phyloP scores from a whole-genome alignment of 1,140 invertebrate species.

The Tetramorium alpestre region DNA sequence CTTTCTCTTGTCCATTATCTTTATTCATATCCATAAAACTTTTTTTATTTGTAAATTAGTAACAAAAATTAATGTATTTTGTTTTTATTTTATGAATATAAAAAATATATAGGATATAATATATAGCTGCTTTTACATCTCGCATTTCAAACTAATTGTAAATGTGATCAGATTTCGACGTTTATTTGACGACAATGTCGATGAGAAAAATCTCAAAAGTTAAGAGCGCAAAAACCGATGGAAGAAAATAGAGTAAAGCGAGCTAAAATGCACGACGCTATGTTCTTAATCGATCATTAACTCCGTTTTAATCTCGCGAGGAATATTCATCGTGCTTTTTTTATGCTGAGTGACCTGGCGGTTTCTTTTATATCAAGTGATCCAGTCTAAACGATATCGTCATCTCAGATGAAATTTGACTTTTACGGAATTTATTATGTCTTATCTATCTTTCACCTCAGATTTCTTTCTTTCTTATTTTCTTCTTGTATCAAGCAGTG shows the following conservation, averaged over 20 bases:
- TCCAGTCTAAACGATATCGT: neutral
- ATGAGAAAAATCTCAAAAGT: neutral
- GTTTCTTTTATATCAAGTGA: neutral
- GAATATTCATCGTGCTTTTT: neutral
- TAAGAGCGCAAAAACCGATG: neutral
- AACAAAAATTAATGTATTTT: neutral
- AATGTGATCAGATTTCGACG: neutral
- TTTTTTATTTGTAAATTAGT: neutral
- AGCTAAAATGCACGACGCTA: neutral
- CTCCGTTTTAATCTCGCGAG: constrained; percentile 1
- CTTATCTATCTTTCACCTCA: constrained; percentile 5
- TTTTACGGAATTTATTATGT: constrained; percentile 38
- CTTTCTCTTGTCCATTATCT: neutral
- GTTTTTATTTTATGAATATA: neutral
- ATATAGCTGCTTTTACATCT: neutral
- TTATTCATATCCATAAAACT: neutral
- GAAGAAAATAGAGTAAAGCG: neutral
- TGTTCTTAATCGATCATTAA: constrained; percentile 35
- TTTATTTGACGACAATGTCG: neutral
- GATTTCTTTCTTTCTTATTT: neutral
- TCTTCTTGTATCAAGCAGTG: neutral
- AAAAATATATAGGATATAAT: no score
- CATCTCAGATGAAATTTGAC: constrained; percentile 22
- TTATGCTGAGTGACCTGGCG: neutral
- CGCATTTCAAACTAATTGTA: neutral